A percentile compares a stretch with the other conserved stretches of the same genome.
Conservation (phyloP, 2,113 vertebrate genomes). For the Eidolon helvum region DNA sequence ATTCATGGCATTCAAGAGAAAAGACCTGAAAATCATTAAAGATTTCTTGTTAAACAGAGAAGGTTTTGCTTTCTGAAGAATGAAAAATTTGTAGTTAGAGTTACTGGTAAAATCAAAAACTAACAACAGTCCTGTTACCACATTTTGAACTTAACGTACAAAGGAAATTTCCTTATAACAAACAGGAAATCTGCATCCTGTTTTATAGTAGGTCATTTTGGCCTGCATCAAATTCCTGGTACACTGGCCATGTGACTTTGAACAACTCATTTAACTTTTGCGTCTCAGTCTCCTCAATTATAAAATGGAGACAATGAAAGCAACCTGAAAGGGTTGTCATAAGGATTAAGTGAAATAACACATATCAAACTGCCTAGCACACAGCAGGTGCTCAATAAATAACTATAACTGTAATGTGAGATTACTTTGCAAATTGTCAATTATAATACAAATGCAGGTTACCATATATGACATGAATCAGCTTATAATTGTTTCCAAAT, state of each 20-base stretch:
- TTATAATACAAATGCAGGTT: not conserved
- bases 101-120: not conserved
- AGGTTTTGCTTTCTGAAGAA: not conserved
- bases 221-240: not conserved
- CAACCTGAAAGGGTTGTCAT: not conserved
- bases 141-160: not conserved
- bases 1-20: not conserved
- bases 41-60: not conserved
- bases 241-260: not conserved
- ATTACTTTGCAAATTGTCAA: not conserved
- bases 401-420: not conserved
- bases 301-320: not conserved
- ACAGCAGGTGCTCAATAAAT: not conserved
- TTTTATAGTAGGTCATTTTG: not conserved
- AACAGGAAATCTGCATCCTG: slow-evolving; percentile 6
- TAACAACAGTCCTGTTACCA: not conserved
- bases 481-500: not conserved
- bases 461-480: not conserved
- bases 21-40: not conserved
- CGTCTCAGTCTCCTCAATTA: not conserved
- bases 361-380: not conserved
- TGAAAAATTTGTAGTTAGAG: not conserved
- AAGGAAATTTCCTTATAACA: not conserved
- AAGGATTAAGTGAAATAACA: not conserved
- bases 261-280: not conserved